phyloP scores from a whole-genome alignment of 1,140 invertebrate genomes.

The Wiebesia pumilae region DNA sequence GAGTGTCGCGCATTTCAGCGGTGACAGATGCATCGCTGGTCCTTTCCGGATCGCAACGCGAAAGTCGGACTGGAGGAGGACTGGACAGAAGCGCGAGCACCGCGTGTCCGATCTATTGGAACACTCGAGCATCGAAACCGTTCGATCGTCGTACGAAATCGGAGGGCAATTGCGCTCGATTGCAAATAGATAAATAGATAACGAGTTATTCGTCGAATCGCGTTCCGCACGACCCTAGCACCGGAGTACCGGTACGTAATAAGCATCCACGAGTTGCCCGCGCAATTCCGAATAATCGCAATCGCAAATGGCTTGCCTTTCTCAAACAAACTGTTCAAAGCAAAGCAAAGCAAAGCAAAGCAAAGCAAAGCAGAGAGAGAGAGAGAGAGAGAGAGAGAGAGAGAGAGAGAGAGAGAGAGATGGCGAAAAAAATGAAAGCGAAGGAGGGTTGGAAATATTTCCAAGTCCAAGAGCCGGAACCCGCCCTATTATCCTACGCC shows the following conservation, averaged over 20 bases:
- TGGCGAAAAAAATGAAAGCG: neutral
- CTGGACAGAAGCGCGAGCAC: no score
- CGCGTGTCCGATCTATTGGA: no score
- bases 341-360: no score
- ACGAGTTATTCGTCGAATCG: neutral
- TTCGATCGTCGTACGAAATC: no score
- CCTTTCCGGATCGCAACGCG: no score
- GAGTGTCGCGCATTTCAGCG: no score
- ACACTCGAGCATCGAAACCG: no score
- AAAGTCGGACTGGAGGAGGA: no score
- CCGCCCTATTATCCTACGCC: slow-evolving; percentile 55
- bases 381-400: neutral
- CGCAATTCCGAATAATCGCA: neutral
- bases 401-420: neutral
- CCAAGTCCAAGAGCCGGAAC: slow-evolving; percentile 11
- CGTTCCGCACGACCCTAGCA: no score
- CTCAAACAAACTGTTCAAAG: slow-evolving; percentile 8
- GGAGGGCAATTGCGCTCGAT: no score
- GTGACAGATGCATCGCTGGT: no score
- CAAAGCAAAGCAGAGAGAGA: no score
- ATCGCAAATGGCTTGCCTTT: slow-evolving; percentile 55
- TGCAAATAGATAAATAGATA: neutral
- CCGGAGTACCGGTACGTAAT: neutral
- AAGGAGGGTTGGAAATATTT: slow-evolving; percentile 5
- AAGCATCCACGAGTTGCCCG: slow-evolving; percentile 6